A percentile compares a stretch with the other conserved stretches of the same genome.
phyloP scores from a whole-genome alignment of 2,797 vertebrate genomes.

The Macropus fuliginosus region DNA sequence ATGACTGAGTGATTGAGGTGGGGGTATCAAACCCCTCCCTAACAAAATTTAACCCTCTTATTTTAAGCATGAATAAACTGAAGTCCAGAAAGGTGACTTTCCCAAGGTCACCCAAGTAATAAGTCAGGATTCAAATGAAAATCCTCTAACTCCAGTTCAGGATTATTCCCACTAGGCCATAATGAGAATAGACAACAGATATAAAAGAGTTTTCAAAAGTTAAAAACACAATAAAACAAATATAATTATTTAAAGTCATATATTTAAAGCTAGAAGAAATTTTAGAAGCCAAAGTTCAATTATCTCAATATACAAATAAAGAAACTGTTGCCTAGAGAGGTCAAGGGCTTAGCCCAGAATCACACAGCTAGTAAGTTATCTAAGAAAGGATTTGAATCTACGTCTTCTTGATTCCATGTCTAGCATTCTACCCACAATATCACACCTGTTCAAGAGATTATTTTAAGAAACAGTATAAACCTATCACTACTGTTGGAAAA shows the following conservation, averaged over 20 bases:
- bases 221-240: background rate
- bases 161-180: background rate
- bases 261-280: background rate
- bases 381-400: background rate
- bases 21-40: background rate
- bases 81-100: background rate
- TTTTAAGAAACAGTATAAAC: background rate
- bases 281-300: background rate
- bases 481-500: background rate
- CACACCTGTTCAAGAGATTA: background rate
- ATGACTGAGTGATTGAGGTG: background rate
- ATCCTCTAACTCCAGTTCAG: background rate
- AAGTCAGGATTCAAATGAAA: background rate
- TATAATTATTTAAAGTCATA: background rate
- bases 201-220: background rate
- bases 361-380: background rate
- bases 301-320: background rate
- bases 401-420: background rate
- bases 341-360: background rate
- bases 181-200: background rate
- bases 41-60: background rate
- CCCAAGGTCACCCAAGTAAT: background rate
- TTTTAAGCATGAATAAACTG: background rate
- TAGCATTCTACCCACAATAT: background rate
- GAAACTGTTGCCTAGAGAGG: background rate